A percentile compares a stretch with the other conserved stretches of the same genome.
phyloP scores from a whole-genome alignment of 2,113 vertebrate species.

The Litocranius walleri region DNA sequence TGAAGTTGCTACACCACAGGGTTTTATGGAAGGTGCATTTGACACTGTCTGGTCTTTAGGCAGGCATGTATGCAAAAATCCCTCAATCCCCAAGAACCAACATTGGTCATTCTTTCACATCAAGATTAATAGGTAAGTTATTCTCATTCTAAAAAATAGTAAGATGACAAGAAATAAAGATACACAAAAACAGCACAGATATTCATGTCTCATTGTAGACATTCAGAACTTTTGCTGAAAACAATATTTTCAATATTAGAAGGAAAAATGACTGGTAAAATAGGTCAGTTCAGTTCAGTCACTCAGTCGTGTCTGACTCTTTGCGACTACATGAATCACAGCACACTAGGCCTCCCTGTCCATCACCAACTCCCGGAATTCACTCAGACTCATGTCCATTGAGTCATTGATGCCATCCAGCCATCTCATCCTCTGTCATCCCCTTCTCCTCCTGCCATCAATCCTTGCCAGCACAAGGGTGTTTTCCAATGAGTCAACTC shows the following conservation, averaged over 20 bases:
- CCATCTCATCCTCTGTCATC: no score
- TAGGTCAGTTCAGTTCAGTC: background rate
- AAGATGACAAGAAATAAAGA: slow-evolving; percentile 44
- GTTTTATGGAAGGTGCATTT: background rate
- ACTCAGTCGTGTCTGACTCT: no score
- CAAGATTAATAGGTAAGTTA: background rate
- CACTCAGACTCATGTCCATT: no score
- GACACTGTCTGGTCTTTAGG: background rate
- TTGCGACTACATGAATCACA: fast-evolving
- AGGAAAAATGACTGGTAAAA: slow-evolving; percentile 49
- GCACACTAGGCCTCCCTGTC: no score
- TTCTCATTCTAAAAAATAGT: background rate
- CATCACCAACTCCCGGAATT: no score
- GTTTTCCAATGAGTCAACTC: no score
- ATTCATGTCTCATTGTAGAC: background rate
- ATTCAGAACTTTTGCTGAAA: slow-evolving; percentile 43
- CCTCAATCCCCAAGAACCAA: background rate
- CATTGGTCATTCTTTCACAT: background rate
- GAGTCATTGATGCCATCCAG: no score
- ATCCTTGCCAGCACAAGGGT: no score
- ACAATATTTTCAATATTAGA: background rate
- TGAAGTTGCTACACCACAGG: no score
- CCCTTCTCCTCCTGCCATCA: no score
- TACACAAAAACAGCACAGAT: slow-evolving; percentile 8
- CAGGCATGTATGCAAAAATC: background rate